Percentiles rank a stretch among this genome's conserved stretches.
Evolutionary conservation across 1,140 invertebrate genomes (phyloP).

Genomic region (Camponotus vicinus): DNA sequence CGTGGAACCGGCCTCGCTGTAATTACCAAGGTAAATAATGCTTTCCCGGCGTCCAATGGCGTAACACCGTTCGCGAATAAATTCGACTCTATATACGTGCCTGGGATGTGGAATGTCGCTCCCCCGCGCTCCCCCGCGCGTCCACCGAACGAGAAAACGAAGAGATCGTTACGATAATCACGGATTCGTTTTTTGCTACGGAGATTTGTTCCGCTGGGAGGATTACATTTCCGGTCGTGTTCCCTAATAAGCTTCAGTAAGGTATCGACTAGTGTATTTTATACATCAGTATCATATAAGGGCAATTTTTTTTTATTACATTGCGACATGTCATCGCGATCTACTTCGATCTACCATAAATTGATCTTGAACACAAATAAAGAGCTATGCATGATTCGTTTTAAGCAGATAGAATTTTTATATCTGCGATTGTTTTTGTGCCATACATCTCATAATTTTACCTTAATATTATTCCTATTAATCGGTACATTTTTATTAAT

Average conservation of each 20-base stretch:
- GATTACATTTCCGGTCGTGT: slow-evolving; percentile 54
- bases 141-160: slow-evolving; percentile 53
- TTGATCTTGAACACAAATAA: not conserved
- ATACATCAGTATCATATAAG: not conserved
- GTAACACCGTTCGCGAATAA: slow-evolving; percentile 74
- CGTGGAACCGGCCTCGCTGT: slow-evolving; percentile 76
- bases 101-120: slow-evolving; percentile 68
- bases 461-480: not conserved
- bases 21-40: slow-evolving; percentile 80
- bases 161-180: slow-evolving; percentile 75
- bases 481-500: not conserved
- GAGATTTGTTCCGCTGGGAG: slow-evolving; percentile 64
- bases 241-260: slow-evolving; percentile 31
- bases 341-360: not conserved
- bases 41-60: slow-evolving; percentile 73
- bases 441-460: slow-evolving; percentile 8
- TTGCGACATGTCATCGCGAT: not conserved
- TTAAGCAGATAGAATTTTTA: too few relatives aligned
- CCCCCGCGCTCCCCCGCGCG: not conserved
- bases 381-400: too few relatives aligned
- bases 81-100: slow-evolving; percentile 76
- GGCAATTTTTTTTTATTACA: not conserved
- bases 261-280: slow-evolving; percentile 34
- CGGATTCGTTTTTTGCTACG: slow-evolving; percentile 62
- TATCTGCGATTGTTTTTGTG: too few relatives aligned